Conservation (phyloP, 2,113 vertebrate genomes). For the Cynoglossus semilaevis region DNA sequence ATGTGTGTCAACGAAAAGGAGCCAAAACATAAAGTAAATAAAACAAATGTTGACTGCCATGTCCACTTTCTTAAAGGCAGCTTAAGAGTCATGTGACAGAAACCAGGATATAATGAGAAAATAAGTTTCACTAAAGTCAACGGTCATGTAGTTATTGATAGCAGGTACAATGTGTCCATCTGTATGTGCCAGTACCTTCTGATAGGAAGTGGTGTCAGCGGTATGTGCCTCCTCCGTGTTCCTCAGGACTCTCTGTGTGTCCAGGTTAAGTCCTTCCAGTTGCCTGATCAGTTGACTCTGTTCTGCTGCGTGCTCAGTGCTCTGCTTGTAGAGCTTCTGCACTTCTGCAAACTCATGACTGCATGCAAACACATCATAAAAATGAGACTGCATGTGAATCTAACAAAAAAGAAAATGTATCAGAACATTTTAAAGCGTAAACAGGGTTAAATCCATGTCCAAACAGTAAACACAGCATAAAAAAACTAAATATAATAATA, state of each 20-base stretch:
- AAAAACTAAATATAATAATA: too few species aligned
- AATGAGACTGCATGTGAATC: not conserved
- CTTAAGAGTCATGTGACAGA: too few species aligned
- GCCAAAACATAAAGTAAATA: too few species aligned
- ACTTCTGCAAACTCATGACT: conserved; percentile 84
- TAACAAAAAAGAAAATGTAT: not conserved
- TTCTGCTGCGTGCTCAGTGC: conserved; percentile 78
- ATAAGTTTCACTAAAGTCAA: too few species aligned
- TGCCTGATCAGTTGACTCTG: conserved; percentile 88
- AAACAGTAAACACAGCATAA: too few species aligned
- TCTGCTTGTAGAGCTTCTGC: conserved; percentile 83
- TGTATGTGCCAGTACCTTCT: conserved; percentile 76
- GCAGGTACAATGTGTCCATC: conserved; percentile 8
- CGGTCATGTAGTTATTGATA: conserved; percentile 32
- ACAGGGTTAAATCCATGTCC: too few species aligned
- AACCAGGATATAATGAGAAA: too few species aligned
- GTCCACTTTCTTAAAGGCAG: too few species aligned
- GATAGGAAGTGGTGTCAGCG: conserved; percentile 82
- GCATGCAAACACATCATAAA: conserved; percentile 18
- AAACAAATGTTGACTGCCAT: too few species aligned
- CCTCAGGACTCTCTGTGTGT: conserved; percentile 83
- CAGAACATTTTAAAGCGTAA: too few species aligned
- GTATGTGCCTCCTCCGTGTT: conserved; percentile 85
- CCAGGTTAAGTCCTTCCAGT: conserved; percentile 84
- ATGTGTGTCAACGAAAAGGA: too few species aligned